Conservation (phyloP, 1,140 invertebrate species). For the Penaeus japonicus region DNA sequence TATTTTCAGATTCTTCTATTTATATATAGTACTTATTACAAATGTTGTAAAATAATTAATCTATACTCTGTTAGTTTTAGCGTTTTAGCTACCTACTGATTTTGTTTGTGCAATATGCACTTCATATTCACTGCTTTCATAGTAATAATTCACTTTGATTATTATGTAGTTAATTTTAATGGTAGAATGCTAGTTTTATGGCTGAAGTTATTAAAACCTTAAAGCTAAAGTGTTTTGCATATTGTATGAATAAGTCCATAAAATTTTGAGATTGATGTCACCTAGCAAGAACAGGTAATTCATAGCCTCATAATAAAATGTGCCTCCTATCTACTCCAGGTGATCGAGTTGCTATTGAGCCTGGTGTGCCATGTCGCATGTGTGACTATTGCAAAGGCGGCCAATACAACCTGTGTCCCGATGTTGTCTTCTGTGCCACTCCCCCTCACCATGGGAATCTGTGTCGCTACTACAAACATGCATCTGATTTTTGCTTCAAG, state of each 20-base stretch:
- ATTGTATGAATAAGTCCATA: no score
- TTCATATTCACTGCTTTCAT: no score
- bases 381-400: slow-evolving; percentile 89
- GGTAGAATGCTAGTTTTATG: no score
- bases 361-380: slow-evolving; percentile 84
- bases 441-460: slow-evolving; percentile 89
- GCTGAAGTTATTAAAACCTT: no score
- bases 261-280: no score
- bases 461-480: slow-evolving; percentile 83
- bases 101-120: no score
- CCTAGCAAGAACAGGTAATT: neutral
- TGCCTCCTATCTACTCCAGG: slow-evolving; percentile 67
- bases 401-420: slow-evolving; percentile 87
- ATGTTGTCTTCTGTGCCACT: slow-evolving; percentile 89
- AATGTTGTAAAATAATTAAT: no score
- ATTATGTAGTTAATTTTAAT: no score
- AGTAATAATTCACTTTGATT: no score
- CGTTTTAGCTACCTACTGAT: no score
- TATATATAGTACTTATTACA: neutral
- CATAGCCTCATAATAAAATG: neutral
- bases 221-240: no score
- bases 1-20: neutral
- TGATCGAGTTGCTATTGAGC: slow-evolving; percentile 92
- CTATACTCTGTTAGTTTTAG: no score
- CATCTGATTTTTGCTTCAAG: slow-evolving; percentile 93